Evolutionary conservation across 2,888 invertebrate species (phyloP), one percentile per base, ranked within the genome.

Genomic region (Drosophila bunnanda): DNA sequence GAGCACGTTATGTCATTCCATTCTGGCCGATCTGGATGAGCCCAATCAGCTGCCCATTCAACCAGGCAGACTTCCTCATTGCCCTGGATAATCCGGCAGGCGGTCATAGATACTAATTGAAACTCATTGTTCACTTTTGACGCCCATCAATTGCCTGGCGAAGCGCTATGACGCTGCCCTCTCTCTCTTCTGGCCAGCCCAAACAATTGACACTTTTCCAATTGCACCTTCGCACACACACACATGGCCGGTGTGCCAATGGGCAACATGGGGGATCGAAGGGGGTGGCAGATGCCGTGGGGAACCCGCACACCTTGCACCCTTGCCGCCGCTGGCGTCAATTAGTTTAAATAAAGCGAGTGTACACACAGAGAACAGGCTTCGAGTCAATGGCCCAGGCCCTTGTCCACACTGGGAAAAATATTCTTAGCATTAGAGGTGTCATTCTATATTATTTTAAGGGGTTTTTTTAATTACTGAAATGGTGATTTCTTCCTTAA

Each of bases 101-200:
- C 66, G 44, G 70, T 69, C 74, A 62, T 57, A 56, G 71, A 65
- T 60, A 77, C 85, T 89, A 89, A 86, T 86, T 89, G 80, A 82
- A 88, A 82, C 86, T 85, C 76, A 89, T 89, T 86, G 88, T 89
- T 80, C 89, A 82, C 56, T 89, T 87, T 88, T 83, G 89, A 85
- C 84, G 85, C 89, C 76, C 85, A 83, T 88, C 85, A 88, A 83
- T 88, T 85, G 85, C 54, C 60, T 74, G 54, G 55, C 58, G 55
- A 54, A 54, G 55, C 22, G n/a, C n/a, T 30, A 32, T 56, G 58
- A 30, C 22, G 59, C 39, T 58, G 53, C 41, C 36, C 58, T 32
- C 52, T 43, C 48, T 10, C 52, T 43, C 52, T 25, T 12, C 57
- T 46, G 60, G 22, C 44, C 46, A 58, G 48, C 53, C 75, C 76